Conservation (phyloP, 1,140 invertebrate genomes). For the Macrocentrus cingulum region DNA sequence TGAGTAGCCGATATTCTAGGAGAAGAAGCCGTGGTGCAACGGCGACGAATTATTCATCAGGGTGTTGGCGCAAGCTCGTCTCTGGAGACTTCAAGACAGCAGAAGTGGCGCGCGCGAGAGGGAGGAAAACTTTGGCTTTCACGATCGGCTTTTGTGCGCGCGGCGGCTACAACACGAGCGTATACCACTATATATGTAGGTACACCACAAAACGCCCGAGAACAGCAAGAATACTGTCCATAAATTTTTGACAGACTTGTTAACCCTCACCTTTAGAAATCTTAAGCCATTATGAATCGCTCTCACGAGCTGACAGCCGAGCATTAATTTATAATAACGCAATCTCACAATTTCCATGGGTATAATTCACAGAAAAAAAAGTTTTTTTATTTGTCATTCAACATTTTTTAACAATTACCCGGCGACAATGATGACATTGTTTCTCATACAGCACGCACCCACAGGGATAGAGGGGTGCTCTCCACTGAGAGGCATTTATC, state of each 20-base stretch:
- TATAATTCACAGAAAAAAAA: background rate
- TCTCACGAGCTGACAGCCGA: conserved; percentile 29
- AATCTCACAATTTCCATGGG: conserved; percentile 23
- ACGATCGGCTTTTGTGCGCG: conserved; percentile 27
- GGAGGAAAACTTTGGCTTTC: conserved; percentile 9
- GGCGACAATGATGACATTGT: too few relatives aligned
- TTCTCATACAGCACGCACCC: too few relatives aligned
- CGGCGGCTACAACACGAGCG: background rate
- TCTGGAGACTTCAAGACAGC: background rate
- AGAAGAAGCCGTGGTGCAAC: background rate
- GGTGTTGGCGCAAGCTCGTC: background rate
- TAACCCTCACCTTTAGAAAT: conserved; percentile 45
- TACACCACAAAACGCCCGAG: too few relatives aligned
- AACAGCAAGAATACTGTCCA: conserved; percentile 26
- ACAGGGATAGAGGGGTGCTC: background rate
- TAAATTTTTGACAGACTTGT: conserved; percentile 51
- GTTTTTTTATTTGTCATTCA: too few relatives aligned
- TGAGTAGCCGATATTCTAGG: background rate
- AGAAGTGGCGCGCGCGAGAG: conserved; percentile 7
- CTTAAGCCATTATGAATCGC: conserved; percentile 37
- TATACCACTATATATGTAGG: background rate
- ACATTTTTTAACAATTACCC: too few relatives aligned
- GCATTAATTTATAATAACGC: conserved; percentile 49
- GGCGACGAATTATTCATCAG: background rate
- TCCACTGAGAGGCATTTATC: conserved; percentile 32